Evolutionary conservation across 2,888 invertebrate species (phyloP), one percentile per base, ranked within the genome.

Genomic region (Plutella xylostella): DNA sequence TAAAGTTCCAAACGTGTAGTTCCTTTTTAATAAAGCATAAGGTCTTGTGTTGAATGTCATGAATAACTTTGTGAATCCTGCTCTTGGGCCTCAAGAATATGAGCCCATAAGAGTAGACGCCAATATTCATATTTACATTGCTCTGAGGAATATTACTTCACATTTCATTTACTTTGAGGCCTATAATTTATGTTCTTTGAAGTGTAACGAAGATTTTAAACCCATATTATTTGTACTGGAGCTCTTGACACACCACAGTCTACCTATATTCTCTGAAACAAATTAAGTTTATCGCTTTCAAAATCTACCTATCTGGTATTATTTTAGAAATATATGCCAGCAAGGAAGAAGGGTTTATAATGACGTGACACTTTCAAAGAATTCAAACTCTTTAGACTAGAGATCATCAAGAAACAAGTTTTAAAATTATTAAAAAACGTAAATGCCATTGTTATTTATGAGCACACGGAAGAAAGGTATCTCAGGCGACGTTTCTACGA

Each of bases 101-200:
- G 11, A 65, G 67, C 68, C 68, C 65, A 68, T 68, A 68, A 65
- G 57, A 65, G 63, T 58, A 56, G 55, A 55, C 55, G 61, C 72
- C 64, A 63, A 60, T 68, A 64, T 71, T 65, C 66, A 59, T 75
- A 63, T 75, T 80, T 66, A 71, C 73, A 67, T 66, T 65, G 58
- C 61, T 63, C 63, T 56, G 52, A 15, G 15, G 34, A 34, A 34
- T 28, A 28, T 34, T 34, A 34, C 34, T 34, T 34, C 34, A 34
- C 17, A 34, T 34, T 34, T 74, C 72, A 67, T 67, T 61, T 66
- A 68, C 11, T 28, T 28, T 70, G 69, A 69, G 70, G 72, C 69
- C 69, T 71, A 62, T 73, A 71, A 73, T 73, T 66, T 31, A 14
- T 31, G 42, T n/a, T 31, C 9, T 20, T 31, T 42, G 22, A 45